A percentile compares a stretch with the other conserved stretches of the same genome.
Conservation (phyloP, 2,888 invertebrate genomes). For the Xestia ashworthii region DNA sequence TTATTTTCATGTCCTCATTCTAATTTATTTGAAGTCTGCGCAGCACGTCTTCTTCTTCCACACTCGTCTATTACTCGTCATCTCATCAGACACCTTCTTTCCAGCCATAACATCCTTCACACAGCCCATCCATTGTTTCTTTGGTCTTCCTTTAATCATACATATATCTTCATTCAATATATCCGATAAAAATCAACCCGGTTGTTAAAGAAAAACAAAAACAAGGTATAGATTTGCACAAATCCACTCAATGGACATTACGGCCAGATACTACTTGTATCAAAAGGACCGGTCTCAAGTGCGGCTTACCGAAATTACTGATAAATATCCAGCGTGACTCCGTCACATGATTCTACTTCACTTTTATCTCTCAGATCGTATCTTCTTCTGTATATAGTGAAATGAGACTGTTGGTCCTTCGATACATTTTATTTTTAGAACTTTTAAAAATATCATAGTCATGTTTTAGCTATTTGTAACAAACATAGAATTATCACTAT, state of each 20-base stretch:
- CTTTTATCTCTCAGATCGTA: constrained; percentile 42
- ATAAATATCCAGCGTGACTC: constrained; percentile 55
- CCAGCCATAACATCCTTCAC: neutral
- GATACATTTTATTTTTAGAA: constrained; percentile 6
- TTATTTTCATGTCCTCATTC: neutral
- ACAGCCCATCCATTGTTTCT: neutral
- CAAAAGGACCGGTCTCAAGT: constrained; percentile 57
- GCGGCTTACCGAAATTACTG: constrained; percentile 53
- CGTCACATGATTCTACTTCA: constrained; percentile 60
- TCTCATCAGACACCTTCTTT: neutral
- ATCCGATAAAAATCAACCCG: constrained; percentile 24
- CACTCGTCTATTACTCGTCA: neutral
- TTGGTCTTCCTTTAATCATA: neutral
- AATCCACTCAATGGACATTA: constrained; percentile 51
- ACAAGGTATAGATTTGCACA: constrained; percentile 36
- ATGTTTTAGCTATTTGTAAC: neutral
- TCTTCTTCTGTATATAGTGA: constrained; percentile 11
- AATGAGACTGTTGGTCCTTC: constrained; percentile 16
- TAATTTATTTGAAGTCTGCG: neutral
- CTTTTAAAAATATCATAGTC: neutral
- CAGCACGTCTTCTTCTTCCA: neutral
- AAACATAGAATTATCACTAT: too few relatives aligned
- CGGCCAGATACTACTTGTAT: constrained; percentile 26
- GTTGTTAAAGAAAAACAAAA: constrained; percentile 32
- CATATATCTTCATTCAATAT: neutral